Conservation (phyloP, 2,888 invertebrate genomes). For the Pimpla rufipes region DNA sequence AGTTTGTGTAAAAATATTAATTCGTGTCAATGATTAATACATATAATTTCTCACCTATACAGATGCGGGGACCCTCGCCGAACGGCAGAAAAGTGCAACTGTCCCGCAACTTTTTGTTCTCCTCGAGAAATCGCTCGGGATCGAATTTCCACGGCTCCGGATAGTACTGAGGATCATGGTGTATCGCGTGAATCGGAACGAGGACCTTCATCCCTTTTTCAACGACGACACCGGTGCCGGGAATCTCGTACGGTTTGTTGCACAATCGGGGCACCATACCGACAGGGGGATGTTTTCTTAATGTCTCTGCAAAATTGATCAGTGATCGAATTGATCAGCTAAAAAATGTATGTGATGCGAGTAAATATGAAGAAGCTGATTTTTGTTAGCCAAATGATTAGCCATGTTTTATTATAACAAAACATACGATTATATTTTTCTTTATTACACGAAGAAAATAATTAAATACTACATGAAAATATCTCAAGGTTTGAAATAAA, state of each 20-base stretch:
- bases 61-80: slow-evolving; percentile 85
- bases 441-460: no score
- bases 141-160: slow-evolving; percentile 85
- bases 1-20: background rate
- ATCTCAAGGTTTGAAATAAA: no score
- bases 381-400: no score
- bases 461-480: no score
- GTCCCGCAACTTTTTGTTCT: slow-evolving; percentile 79
- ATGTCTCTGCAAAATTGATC: slow-evolving; percentile 82
- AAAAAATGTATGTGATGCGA: no score
- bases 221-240: slow-evolving; percentile 82
- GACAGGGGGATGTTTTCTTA: slow-evolving; percentile 86
- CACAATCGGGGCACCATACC: slow-evolving; percentile 83
- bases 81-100: slow-evolving; percentile 85
- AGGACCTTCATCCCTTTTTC: slow-evolving; percentile 82
- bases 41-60: slow-evolving; percentile 81
- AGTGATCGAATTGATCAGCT: no score
- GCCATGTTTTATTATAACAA: no score
- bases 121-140: slow-evolving; percentile 85
- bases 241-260: slow-evolving; percentile 81
- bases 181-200: slow-evolving; percentile 83
- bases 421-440: no score
- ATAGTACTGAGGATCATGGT: slow-evolving; percentile 85
- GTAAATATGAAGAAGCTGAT: no score
- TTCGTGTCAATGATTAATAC: background rate